phyloP scores from a whole-genome alignment of 2,888 invertebrate genomes.

The Homarus gammarus region DNA sequence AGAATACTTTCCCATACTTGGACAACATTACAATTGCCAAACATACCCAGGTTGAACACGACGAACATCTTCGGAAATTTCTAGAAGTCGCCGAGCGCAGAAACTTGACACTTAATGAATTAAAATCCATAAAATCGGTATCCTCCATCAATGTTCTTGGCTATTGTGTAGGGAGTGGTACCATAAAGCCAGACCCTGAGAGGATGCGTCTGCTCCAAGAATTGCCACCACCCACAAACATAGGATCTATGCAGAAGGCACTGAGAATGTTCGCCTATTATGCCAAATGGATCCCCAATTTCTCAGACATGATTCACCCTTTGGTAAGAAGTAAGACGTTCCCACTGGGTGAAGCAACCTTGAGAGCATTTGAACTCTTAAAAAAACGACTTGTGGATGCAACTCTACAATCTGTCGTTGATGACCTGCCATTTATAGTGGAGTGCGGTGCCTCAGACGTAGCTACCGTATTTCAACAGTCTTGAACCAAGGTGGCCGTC shows the following conservation, averaged over 20 bases:
- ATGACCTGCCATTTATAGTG: not conserved
- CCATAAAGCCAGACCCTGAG: too few species aligned
- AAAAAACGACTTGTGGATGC: not conserved
- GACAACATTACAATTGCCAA: slow-evolving; percentile 11
- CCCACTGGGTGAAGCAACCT: not conserved
- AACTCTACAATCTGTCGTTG: not conserved
- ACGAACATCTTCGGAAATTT: slow-evolving; percentile 18
- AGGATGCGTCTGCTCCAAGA: too few species aligned
- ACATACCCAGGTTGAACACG: not conserved
- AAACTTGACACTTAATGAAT: slow-evolving; percentile 5
- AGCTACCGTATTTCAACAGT: not conserved
- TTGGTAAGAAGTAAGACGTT: not conserved
- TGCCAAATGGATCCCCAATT: slow-evolving; percentile 7
- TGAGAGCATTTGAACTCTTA: slow-evolving; percentile 15
- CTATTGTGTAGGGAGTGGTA: too few species aligned
- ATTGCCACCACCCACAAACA: too few species aligned
- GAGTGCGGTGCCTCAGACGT: slow-evolving; percentile 24
- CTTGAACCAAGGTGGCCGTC: not conserved
- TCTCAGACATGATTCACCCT: not conserved
- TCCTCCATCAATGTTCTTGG: slow-evolving; percentile 40
- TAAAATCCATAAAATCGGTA: slow-evolving; percentile 17
- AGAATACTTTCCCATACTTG: not conserved
- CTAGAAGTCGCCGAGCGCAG: slow-evolving; percentile 4
- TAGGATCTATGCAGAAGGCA: not conserved
- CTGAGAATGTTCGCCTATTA: slow-evolving; percentile 36